Evolutionary conservation across 2,797 vertebrate species (phyloP), one percentile per base, ranked within the genome.

Genomic region (Antrozous pallidus): DNA sequence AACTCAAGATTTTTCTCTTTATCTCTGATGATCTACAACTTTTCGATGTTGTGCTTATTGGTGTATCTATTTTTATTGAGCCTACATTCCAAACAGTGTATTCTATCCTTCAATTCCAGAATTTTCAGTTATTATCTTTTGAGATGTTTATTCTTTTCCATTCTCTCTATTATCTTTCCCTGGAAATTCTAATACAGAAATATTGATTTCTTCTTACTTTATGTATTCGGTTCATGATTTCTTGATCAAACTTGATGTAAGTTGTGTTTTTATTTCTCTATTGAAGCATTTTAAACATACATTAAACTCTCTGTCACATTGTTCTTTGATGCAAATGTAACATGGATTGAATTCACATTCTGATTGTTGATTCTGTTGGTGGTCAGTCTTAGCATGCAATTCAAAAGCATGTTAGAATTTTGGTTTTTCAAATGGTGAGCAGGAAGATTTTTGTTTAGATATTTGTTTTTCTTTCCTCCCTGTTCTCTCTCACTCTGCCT

Each of bases 1-100:
- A 75, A 90, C 26, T 70, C 69, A 67, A 31, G n/a, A 77, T 69
- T 83, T 33, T 73, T 73, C 78, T 74, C 79, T 85, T 91, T 93
- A 24, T 71, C 28, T 65, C 75, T 40, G 1, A 67, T 40, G 12
- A 84, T 67, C 40, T 73, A 4, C 13, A 51, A 0, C 61, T 78
- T 86, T 47, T 74, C 11, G 26, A 42, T 12, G 22, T 16, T 61
- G 16, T 73, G 8, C 12, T 67, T 86, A 26, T 11, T 22, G 7
- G 26, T 69, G 2, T 8, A 56, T 22, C 67, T 90, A 54, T 71
- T 31, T 73, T 58, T 82, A 36, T 13, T 42, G 18, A 45, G 38
- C 28, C 38, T 87, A 16, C 6, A 24, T 75, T 77, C 20, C 22
- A 58, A 42, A 14, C 4, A 16, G 20, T 78, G 17, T 81, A 36